Evolutionary conservation across 2,888 invertebrate species (phyloP), one percentile per base, ranked within the genome.

Genomic region (Dicycla oo): DNA sequence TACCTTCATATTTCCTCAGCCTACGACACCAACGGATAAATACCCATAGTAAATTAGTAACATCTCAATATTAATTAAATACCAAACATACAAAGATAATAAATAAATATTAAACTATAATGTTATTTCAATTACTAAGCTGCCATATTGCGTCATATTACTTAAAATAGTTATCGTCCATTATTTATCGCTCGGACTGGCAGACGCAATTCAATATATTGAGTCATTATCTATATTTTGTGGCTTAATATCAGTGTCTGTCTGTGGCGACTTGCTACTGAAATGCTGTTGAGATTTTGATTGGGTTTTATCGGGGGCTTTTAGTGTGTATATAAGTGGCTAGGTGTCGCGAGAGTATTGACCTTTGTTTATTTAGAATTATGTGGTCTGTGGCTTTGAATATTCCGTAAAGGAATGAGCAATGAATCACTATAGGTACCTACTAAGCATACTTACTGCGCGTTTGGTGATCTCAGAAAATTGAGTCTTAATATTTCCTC

Each of bases 141-240:
- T 10, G 26, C 47, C 3, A 23, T n/a, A 62, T 68, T 81, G 69
- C 69, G 81, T 83, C 76, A 80, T 69, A 56, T 66, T 69, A 81
- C 76, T 83, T 80, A 67, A 78, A 83, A 70, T 72, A 80, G 75
- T 83, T 71, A 80, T 80, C 80, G 34, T 11, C 13, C 58, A 56
- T 51, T 65, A 53, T 81, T 83, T 83, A 81, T 81, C 81, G 30
- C 26, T 7, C 10, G n/a, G 58, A 66, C 70, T 26, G 56, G 75
- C 58, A 69, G 64, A 80, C 81, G 81, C 69, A 67, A 53, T 56
- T 66, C 60, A 73, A 73, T 64, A 63, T 58, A 69, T 57, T 80
- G 80, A 80, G 63, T 80, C 80, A 80, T 20, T 82, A 80, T 78
- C 83, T 79, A 63, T 80, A 79, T 69, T n/a, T 82, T 73, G 73